Evolutionary conservation across 92 coral and sea anemone genomes (phyloP), one percentile per base, ranked within the genome.

Genomic region (Paragorgia papillata): DNA sequence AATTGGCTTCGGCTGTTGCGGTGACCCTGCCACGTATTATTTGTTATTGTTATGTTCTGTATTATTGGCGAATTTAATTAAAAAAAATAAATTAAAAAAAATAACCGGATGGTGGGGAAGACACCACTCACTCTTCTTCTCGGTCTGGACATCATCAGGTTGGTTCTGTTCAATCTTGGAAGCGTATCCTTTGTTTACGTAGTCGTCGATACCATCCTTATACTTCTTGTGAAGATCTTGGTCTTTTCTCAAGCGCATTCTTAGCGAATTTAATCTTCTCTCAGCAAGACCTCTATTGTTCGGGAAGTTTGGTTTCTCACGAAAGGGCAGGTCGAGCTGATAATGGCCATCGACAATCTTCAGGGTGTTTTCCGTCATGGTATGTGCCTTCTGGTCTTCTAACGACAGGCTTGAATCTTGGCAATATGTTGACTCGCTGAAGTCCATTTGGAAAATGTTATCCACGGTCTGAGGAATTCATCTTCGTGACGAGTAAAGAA

Each of bases 41-140:
- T n/a, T n/a, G n/a, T n/a, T n/a, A n/a, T n/a, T n/a, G n/a, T n/a
- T n/a, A n/a, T n/a, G n/a, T n/a, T n/a, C n/a, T n/a, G n/a, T n/a
- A n/a, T n/a, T n/a, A n/a, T n/a, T n/a, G n/a, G n/a, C n/a, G n/a
- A n/a, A n/a, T n/a, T n/a, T n/a, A n/a, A n/a, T n/a, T n/a, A n/a
- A n/a, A n/a, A n/a, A n/a, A n/a, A n/a, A n/a, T n/a, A n/a, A n/a
- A n/a, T n/a, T n/a, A n/a, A n/a, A n/a, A n/a, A n/a, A n/a, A n/a
- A n/a, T n/a, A n/a, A 79, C 81, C 29, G 68, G 76, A 73, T 69
- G 84, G 59, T 85, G 88, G 17, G 88, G 80, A 12, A 32, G 35
- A 69, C 51, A 60, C 85, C 62, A 62, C n/a, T 22, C 74, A 39
- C 62, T 34, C 26, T 28, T 30, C 29, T 53, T 69, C 80, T 73